Conservation (phyloP, 1,140 invertebrate genomes). For the Tribolium castaneum region DNA sequence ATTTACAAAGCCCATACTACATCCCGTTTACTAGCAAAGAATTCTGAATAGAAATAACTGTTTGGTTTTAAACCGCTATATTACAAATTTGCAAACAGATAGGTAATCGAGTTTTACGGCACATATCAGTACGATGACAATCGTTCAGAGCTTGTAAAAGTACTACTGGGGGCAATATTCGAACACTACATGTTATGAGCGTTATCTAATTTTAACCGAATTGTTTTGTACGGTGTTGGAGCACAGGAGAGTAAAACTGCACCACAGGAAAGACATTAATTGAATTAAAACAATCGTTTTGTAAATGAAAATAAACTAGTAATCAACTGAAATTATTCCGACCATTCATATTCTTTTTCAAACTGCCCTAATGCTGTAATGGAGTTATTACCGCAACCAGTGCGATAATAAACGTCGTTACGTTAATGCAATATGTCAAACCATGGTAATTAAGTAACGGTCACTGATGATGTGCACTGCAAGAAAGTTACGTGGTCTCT, state of each 20-base stretch:
- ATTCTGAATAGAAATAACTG: background rate
- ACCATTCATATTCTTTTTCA: background rate
- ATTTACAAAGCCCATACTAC: background rate
- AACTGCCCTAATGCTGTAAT: background rate
- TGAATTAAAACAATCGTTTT: too few relatives aligned
- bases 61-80: background rate
- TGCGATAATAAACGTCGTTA: background rate
- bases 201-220: background rate
- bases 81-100: background rate
- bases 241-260: too few relatives aligned
- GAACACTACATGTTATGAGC: background rate
- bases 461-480: background rate
- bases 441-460: background rate
- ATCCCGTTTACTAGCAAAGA: background rate
- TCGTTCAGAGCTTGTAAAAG: background rate
- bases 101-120: background rate
- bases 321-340: background rate
- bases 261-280: too few relatives aligned
- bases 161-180: background rate
- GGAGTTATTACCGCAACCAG: background rate
- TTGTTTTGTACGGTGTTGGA: background rate
- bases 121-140: background rate
- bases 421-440: background rate
- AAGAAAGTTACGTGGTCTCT: too few relatives aligned
- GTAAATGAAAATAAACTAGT: background rate